phyloP scores from a whole-genome alignment of 2,113 vertebrate genomes.

The Pseudorasbora parva region DNA sequence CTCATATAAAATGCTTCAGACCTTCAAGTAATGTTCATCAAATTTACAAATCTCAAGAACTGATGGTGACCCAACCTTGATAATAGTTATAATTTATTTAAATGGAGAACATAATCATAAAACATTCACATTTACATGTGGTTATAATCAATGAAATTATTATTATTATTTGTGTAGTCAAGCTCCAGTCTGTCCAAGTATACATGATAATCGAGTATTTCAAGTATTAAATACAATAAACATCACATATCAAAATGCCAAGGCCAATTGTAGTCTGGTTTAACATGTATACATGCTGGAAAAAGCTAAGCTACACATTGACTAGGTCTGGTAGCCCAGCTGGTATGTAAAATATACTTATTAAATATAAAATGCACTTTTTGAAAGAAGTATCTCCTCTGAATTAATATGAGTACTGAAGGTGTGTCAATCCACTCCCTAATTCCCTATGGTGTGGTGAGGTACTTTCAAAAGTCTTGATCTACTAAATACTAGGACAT shows the following conservation, averaged over 20 bases:
- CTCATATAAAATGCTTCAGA: background rate
- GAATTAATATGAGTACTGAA: too few relatives aligned
- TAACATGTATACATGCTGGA: background rate
- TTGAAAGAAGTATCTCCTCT: too few relatives aligned
- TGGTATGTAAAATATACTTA: too few relatives aligned
- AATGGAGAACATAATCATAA: background rate
- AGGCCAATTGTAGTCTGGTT: background rate
- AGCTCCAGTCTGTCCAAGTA: too few relatives aligned
- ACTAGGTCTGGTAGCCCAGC: background rate
- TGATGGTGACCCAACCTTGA: background rate
- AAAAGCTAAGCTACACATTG: background rate
- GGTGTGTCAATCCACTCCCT: too few relatives aligned
- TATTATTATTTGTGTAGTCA: too few relatives aligned
- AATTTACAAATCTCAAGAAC: background rate
- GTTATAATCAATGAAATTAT: background rate
- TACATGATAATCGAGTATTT: background rate
- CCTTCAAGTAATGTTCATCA: slow-evolving; percentile 15
- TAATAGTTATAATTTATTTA: background rate
- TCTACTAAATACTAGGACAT: too few relatives aligned
- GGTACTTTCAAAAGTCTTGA: too few relatives aligned
- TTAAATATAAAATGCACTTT: too few relatives aligned
- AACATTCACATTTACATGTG: background rate
- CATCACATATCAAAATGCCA: too few relatives aligned
- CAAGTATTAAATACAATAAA: background rate
- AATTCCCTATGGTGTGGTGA: too few relatives aligned